Conservation (phyloP, 2,113 vertebrate genomes). For the Jaculus jaculus region DNA sequence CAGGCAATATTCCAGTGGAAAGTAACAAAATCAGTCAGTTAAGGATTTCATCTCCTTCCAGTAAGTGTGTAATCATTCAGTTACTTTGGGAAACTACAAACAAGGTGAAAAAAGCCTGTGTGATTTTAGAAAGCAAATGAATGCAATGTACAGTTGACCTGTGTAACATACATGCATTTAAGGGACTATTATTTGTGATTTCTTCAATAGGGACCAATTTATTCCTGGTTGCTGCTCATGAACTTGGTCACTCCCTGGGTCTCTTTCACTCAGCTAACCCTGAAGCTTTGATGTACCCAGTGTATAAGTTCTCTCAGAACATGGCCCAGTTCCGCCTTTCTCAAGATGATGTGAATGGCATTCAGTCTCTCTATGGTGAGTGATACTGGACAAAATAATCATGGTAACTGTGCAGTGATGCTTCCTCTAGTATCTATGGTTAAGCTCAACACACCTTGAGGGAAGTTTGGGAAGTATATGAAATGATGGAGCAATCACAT, state of each 20-base stretch:
- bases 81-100: not conserved
- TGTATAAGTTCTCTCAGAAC: conserved; percentile 78
- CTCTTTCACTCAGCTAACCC: conserved; percentile 85
- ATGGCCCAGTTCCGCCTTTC: conserved; percentile 83
- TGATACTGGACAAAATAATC: not conserved
- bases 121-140: not conserved
- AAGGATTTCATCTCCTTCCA: not conserved
- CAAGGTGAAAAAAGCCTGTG: not conserved
- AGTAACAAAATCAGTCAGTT: not conserved
- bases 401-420: not conserved
- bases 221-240: conserved; percentile 89
- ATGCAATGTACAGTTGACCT: not conserved
- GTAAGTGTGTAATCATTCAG: not conserved
- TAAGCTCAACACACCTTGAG: not conserved
- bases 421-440: not conserved
- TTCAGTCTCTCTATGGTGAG: conserved; percentile 89
- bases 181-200: not conserved
- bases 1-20: not conserved
- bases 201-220: conserved; percentile 84
- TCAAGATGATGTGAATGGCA: conserved; percentile 86
- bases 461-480: not conserved
- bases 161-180: not conserved
- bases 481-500: not conserved
- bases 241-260: conserved; percentile 91
- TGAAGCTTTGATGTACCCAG: conserved; percentile 87